Evolutionary conservation across 2,797 vertebrate species (phyloP), one percentile per base, ranked within the genome.

Genomic region (Lagocephalus sceleratus): DNA sequence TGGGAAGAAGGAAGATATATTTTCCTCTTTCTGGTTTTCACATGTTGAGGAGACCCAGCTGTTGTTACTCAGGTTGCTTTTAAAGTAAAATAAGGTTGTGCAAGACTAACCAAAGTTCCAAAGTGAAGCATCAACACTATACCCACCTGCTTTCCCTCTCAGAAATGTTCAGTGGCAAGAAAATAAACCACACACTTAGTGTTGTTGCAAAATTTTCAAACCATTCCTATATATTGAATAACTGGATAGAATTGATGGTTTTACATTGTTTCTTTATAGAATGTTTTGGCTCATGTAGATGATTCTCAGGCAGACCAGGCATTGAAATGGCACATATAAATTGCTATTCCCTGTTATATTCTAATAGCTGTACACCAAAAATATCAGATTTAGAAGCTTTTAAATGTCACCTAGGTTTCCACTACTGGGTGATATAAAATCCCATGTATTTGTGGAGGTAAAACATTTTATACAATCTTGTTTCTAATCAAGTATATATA

Each of bases 1-100:
- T 4, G 32, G 82, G 79, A 78, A 66, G 73, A 52, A 55, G 50
- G 72, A 76, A 70, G 79, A 84, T 82, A 59, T 76, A 77, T 83
- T 20, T 56, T 71, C 61, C 69, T 55, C n/a, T 43, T 69, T 75
- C 78, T 79, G 56, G 50, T 71, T 79, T 71, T 74, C 46, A 64
- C 63, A 69, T 81, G 72, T 73, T 55, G 58, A 35, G 32, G 43
- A 52, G 45, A 65, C 52, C 54, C 51, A 39, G 52, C 46, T 29
- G 57, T 29, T 56, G 58, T 57, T 52, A 12, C 54, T 56, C 0
- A 10, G 10, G 48, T 52, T 21, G 14, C 55, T 52, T 2, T 1
- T 63, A 63, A 11, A 63, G 49, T 54, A 21, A 71, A 66, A 72
- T 75, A 39, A 53, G 47, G 42, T 52, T 68, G 42, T 52, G 5